Evolutionary conservation across 2,888 invertebrate species (phyloP).

Genomic region (Cephus pulcher): DNA sequence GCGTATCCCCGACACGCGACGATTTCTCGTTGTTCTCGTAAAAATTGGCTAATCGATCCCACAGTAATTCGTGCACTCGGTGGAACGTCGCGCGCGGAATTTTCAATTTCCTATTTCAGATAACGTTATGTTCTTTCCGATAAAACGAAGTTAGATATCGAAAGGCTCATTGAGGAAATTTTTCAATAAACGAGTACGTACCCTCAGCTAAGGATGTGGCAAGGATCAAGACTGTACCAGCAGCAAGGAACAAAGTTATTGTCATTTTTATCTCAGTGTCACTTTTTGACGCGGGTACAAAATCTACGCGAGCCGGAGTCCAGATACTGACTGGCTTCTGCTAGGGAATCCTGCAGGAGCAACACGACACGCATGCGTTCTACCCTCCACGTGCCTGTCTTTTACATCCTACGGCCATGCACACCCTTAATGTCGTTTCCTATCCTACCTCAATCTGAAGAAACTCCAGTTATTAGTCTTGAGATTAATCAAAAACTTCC

Average conservation of each 20-base stretch:
- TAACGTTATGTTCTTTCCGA: neutral
- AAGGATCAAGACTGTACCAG: constrained; percentile 22
- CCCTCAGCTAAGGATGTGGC: constrained; percentile 28
- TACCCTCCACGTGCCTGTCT: constrained; percentile 53
- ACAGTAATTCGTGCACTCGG: neutral
- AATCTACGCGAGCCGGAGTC: constrained; percentile 54
- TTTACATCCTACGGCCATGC: constrained; percentile 40
- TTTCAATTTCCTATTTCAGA: neutral
- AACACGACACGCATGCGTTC: constrained; percentile 62
- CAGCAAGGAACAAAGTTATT: constrained; percentile 27
- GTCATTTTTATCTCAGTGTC: constrained; percentile 32
- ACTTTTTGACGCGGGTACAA: constrained; percentile 33
- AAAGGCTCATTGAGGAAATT: neutral
- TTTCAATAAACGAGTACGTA: constrained; percentile 20
- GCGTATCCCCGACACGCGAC: neutral
- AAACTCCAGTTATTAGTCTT: constrained; percentile 31
- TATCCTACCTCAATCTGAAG: constrained; percentile 29
- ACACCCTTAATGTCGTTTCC: constrained; percentile 3
- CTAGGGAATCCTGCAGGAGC: constrained; percentile 54
- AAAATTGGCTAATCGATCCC: neutral
- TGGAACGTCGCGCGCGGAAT: neutral
- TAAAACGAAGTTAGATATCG: neutral
- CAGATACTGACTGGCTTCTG: constrained; percentile 58
- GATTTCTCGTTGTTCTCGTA: neutral
- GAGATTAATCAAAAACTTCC: constrained; percentile 46